phyloP scores from a whole-genome alignment of 2,113 vertebrate genomes.

The Xiphias gladius region DNA sequence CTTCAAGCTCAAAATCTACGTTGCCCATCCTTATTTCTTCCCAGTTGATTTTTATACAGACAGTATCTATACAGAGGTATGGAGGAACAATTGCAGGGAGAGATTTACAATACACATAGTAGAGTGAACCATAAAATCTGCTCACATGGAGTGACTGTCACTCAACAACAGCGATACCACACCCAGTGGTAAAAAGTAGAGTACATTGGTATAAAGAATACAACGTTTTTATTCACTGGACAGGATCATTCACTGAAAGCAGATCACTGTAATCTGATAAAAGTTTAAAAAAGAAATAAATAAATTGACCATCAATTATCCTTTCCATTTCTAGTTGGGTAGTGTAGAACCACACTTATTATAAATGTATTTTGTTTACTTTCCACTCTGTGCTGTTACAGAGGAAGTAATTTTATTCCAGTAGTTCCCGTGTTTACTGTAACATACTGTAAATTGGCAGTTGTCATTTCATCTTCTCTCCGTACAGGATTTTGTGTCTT shows the following conservation, averaged over 20 bases:
- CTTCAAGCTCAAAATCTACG: too few species aligned
- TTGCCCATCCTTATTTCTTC: too few species aligned
- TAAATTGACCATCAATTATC: not conserved
- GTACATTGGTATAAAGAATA: too few species aligned
- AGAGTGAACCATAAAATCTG: not conserved
- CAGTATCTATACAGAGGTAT: not conserved
- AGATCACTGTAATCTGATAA: not conserved
- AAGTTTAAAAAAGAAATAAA: too few species aligned
- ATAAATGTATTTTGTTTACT: not conserved
- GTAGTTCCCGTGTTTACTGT: conserved; percentile 19
- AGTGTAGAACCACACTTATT: too few species aligned
- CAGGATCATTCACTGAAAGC: not conserved
- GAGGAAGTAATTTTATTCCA: conserved; percentile 29
- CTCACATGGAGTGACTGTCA: not conserved
- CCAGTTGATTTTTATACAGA: not conserved
- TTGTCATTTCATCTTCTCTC: conserved; percentile 35
- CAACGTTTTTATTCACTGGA: too few species aligned
- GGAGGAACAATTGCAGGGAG: not conserved
- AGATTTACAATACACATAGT: not conserved
- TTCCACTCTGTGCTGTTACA: not conserved
- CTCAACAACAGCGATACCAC: too few species aligned
- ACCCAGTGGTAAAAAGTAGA: too few species aligned
- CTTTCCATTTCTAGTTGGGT: not conserved
- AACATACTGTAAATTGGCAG: too few species aligned
- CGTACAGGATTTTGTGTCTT: not conserved